Base-by-base conservation (phyloP, 2,797 vertebrate species). In the Pangasius djambal region DNA sequence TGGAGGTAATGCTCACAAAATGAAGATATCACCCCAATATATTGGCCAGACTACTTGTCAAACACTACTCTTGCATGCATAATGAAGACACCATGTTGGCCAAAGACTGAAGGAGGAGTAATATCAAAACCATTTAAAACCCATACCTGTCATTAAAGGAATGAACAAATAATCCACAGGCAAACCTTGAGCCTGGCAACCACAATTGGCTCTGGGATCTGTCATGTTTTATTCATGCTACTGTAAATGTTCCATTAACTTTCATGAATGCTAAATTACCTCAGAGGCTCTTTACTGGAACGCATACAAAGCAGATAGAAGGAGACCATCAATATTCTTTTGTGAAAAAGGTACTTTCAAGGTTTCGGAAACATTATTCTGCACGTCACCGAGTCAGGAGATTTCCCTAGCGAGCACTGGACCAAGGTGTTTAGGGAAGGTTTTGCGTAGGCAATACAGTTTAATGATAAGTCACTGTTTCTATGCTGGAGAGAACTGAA, bases 201-300 rank as follows among this genome's bases (percentile, higher is more conserved):
- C 70, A 50, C 83, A 20, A 6, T n/a, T 83, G 61, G 65, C 67
- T 85, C 65, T 85, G 40, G 31, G 10, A 72, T 74, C 20, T 65
- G 37, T 37, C 72, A 88, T 91, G 84, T 88, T 89, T 90, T 88
- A 91, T 75, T 89, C 70, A 88, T 72, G 50, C 67, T 79, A 84
- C 79, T 86, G 31, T 84, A 87, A 87, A 81, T 37, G 74, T 88
- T 67, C 67, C 82, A 89, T 91, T 91, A 77, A 59, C 40, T 63
- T 31, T 78, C 75, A 78, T 75, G 61, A 77, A 57, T 83, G 79
- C 48, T 55, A 25, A 55, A 83, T 87, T 83, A 74, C 18, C 10
- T 12, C 25, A 37, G 59, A 82, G 55, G 10, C 67, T 79, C 52
- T 86, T 55, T 72, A 69, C 81, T 77, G 50, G 40, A 83, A 85